A percentile compares a stretch with the other conserved stretches of the same genome.
Conservation (phyloP, 2,113 vertebrate species). For the Zosterops pallidus region DNA sequence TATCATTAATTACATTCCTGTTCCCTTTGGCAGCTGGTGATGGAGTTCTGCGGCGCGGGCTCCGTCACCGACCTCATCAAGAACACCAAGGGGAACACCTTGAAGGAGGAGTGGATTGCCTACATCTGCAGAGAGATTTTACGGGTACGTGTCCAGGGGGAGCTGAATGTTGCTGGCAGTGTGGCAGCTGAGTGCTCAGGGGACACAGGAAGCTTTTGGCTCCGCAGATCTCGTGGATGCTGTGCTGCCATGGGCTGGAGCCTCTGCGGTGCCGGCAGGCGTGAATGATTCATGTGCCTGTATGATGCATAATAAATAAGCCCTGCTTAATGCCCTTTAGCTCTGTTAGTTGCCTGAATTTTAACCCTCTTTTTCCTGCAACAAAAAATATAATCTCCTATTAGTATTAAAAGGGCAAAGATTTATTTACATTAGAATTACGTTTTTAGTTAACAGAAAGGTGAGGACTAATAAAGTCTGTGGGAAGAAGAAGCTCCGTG, state of each 20-base stretch:
- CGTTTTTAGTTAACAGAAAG: background rate
- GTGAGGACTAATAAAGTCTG: background rate
- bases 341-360: background rate
- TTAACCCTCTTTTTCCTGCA: slow-evolving; percentile 8
- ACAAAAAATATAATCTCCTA: background rate
- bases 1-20: background rate
- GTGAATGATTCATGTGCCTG: slow-evolving; percentile 58
- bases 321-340: background rate
- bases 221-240: background rate
- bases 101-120: slow-evolving; percentile 99
- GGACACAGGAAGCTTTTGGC: background rate
- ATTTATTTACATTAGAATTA: background rate
- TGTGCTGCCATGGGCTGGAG: background rate
- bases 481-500: background rate
- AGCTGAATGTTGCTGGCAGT: background rate
- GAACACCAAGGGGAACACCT: slow-evolving; percentile 97
- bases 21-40: slow-evolving; percentile 86
- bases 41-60: slow-evolving; percentile 98
- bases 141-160: slow-evolving; percentile 75
- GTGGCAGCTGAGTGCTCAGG: background rate
- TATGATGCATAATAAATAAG: slow-evolving; percentile 56
- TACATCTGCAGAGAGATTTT: slow-evolving; percentile 99
- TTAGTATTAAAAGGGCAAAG: background rate
- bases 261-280: background rate
- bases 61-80: slow-evolving; percentile 98